Evolutionary conservation across 2,797 vertebrate species (phyloP).

Genomic region (Melanotaenia trifasciata): DNA sequence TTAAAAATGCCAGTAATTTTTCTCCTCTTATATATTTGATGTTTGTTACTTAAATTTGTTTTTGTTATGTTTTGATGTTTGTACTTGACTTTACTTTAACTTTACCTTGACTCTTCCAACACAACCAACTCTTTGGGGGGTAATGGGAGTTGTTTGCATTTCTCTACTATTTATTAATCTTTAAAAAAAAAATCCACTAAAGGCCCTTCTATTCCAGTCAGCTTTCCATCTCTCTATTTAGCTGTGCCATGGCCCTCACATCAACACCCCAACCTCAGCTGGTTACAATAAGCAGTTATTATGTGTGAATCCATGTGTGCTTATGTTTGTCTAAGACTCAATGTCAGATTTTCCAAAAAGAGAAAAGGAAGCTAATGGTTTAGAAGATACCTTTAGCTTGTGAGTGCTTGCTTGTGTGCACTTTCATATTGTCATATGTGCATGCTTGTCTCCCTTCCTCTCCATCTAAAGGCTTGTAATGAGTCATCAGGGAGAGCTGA

Average conservation of each 20-base stretch:
- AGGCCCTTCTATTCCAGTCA: slow-evolving; percentile 45
- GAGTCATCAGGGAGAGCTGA: slow-evolving; percentile 84
- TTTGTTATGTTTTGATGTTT: too few relatives aligned
- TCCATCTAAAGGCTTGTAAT: slow-evolving; percentile 76
- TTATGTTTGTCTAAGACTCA: slow-evolving; percentile 29
- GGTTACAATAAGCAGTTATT: slow-evolving; percentile 55
- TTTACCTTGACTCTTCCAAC: slow-evolving; percentile 57
- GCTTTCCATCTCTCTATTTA: slow-evolving; percentile 53
- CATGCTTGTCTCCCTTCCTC: slow-evolving; percentile 51
- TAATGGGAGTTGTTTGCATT: slow-evolving; percentile 41
- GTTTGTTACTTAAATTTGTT: slow-evolving; percentile 38
- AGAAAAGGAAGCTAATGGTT: slow-evolving; percentile 34
- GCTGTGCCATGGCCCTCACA: slow-evolving; percentile 43
- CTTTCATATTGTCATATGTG: slow-evolving; percentile 52
- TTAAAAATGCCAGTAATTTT: slow-evolving; percentile 4
- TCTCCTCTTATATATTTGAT: slow-evolving; percentile 44
- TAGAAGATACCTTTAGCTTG: slow-evolving; percentile 28
- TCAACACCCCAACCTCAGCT: slow-evolving; percentile 23
- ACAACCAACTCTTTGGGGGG: slow-evolving; percentile 26
- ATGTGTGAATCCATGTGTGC: slow-evolving; percentile 32
- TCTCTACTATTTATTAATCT: slow-evolving; percentile 45
- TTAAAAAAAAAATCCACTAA: slow-evolving; percentile 47
- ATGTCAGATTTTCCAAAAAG: slow-evolving; percentile 26
- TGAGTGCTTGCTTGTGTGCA: slow-evolving; percentile 1
- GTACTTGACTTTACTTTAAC: slow-evolving; percentile 37